Base-by-base conservation (phyloP, 2,888 invertebrate species). In the Macropis europaea region DNA sequence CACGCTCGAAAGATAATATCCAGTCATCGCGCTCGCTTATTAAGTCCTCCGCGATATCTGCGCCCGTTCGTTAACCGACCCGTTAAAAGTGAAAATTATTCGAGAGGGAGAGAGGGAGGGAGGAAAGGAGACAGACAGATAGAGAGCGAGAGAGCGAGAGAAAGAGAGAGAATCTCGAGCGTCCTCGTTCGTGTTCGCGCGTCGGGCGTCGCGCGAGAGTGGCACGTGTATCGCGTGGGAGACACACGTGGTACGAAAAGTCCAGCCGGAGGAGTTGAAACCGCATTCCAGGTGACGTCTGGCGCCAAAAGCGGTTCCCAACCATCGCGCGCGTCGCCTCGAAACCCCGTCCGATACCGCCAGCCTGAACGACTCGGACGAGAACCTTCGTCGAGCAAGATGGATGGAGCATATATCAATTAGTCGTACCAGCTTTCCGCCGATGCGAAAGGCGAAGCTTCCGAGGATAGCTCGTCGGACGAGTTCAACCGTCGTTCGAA, bases 271-370 rank as follows among this genome's bases (percentile, higher is more conserved):
- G 82, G 82, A 85, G 82, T 83, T 79, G 83, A 79, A 84, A 84
- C 81, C 84, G 82, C 86, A 86, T 85, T 85, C 86, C 84, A 82
- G 79, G 82, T 84, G 84, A 84, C 84, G 84, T 85, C 86, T 86
- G 86, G 84, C 86, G 86, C 86, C 86, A 84, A 82, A 84, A 84
- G 85, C 76, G 86, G 81, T 85, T 83, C 86, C 86, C 86, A 86
- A 74, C 73, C 34, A 9, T 19, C n/a, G 2, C 3, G 6, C 26
- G 6, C 2, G 32, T 7, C 5, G 17, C 11, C 19, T n/a, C 30
- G 38, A 19, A 30, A 34, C 54, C 22, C 6, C 9, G 47, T 2
- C 15, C 6, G 28, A 24, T 42, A 9, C 17, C 3, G 28, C 2
- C 13, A 30, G 5, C 0, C 17, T n/a, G n/a, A n/a, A n/a, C n/a